Evolutionary conservation across 2,888 invertebrate genomes (phyloP), one percentile per base, ranked within the genome.

Genomic region (Microctonus hyperodae): DNA sequence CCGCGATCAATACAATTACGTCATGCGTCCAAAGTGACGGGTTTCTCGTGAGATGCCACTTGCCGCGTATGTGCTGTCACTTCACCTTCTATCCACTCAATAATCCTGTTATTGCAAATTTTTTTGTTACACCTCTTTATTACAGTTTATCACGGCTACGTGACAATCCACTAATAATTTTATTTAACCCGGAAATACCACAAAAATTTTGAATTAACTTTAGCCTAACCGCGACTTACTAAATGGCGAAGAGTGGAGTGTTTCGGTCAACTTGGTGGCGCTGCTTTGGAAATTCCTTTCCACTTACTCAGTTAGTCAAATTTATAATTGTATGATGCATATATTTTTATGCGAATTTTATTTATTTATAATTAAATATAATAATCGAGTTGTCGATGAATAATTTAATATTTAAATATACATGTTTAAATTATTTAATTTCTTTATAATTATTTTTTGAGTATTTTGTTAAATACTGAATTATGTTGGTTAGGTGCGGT

Each of bases 1-100:
- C 68, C 69, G 72, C 81, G 84, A 85, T 85, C 85, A 85, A 85
- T 85, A 85, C 82, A 82, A 83, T 85, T 85, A 85, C 85, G 85
- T 85, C 85, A 85, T 79, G 81, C 78, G 74, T 71, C 69, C 74
- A 77, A 78, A 77, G 80, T 77, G 75, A 76, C 76, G 73, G 72
- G 75, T 75, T 75, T 73, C 75, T 73, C 77, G 73, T 71, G 75
- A 72, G 73, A 75, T 64, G 64, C 66, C 74, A 71, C 73, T 67
- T 60, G 68, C 64, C 60, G 65, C 65, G 55, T 59, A 63, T 68
- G 60, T 68, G 58, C 55, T 59, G 53, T 65, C 64, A 73, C 65
- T 65, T 65, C 70, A 28, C 31, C 31, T 55, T 65, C 68, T 60
- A 57, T 59, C 64, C 62, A 60, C 65, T 64, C 57, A 57, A 67